A percentile compares a stretch with the other conserved stretches of the same genome.
phyloP scores from a whole-genome alignment of 1,140 invertebrate genomes.

The Musca domestica region DNA sequence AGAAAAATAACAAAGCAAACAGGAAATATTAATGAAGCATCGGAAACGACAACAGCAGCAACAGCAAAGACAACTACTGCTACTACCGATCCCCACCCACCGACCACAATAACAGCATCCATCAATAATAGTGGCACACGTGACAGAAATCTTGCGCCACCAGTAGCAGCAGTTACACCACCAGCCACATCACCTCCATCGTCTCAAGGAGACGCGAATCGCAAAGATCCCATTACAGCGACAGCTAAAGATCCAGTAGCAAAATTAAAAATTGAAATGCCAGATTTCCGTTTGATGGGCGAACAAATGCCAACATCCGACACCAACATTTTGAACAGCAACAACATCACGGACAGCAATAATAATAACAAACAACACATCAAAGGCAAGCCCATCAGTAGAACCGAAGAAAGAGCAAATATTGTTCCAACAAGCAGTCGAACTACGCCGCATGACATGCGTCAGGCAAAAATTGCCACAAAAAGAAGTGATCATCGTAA shows the following conservation, averaged over 20 bases:
- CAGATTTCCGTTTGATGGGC: constrained; percentile 15
- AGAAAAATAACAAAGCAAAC: constrained; percentile 13
- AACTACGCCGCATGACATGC: too few relatives aligned
- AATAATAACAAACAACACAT: not conserved
- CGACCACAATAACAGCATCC: not conserved
- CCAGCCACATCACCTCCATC: not conserved
- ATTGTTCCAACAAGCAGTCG: too few relatives aligned
- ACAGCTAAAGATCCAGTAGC: not conserved
- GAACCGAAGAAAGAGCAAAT: too few relatives aligned
- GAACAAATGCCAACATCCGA: constrained; percentile 7
- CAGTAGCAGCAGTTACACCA: constrained; percentile 9
- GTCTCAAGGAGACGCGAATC: not conserved
- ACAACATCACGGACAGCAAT: constrained; percentile 15
- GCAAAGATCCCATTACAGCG: not conserved
- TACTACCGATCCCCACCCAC: too few relatives aligned
- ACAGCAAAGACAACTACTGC: not conserved
- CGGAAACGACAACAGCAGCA: not conserved
- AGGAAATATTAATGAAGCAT: constrained; percentile 14
- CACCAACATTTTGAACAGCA: too few relatives aligned
- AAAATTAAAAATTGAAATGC: constrained; percentile 22
- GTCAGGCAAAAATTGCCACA: too few relatives aligned
- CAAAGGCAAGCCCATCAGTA: not conserved
- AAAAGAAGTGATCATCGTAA: too few relatives aligned
- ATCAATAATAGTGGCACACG: not conserved
- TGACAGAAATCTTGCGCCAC: constrained; percentile 9